Base-by-base conservation (phyloP, 2,113 vertebrate species). In the Scartelaos histophorus region DNA sequence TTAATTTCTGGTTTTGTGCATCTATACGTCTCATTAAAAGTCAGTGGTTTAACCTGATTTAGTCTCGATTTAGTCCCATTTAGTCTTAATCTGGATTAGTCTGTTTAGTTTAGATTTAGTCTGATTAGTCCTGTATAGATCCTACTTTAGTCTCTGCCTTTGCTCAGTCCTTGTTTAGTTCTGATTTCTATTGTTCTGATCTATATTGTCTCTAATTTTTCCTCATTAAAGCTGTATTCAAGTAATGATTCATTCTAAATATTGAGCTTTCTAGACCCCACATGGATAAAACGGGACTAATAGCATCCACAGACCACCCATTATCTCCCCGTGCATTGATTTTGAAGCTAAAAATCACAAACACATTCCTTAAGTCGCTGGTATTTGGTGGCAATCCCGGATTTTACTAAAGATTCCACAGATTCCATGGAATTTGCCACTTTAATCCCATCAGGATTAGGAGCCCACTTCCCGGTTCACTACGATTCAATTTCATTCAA, bases 381-480 rank as follows among this genome's bases (percentile, higher is more conserved):
- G 79, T 80, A 87, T 89, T 88, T 62, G 72, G 73, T 82, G 81
- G 84, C 71, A 69, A 79, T 74, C 74, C 74, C 47, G 22, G 69
- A 79, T 88, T 81, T 85, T 72, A 71, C 85, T 87, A 72, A 89
- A 91, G 79, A 91, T 92, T 91, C 89, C 89, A 87, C 66, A 86
- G 87, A 92, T 90, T 90, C 89, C 85, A 85, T 51, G 67, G 82
- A 87, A 70, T 90, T 88, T 92, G 78, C 79, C 13, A 25, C 83
- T 88, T 85, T 90, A 90, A 92, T 90, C 87, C 70, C 82, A 66
- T 79, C 79, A 83, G 83, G 89, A 88, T 91, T 88, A 89, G 78
- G 65, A 83, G 74, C 81, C 6, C 57, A 12, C 29, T 60, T 60
- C 57, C 57, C 25, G 2, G 24, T 29, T 60, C 57, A 34, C 57